A percentile compares a stretch with the other conserved stretches of the same genome.
Conservation (phyloP, 2,888 invertebrate genomes). For the Calliopum simillimum region DNA sequence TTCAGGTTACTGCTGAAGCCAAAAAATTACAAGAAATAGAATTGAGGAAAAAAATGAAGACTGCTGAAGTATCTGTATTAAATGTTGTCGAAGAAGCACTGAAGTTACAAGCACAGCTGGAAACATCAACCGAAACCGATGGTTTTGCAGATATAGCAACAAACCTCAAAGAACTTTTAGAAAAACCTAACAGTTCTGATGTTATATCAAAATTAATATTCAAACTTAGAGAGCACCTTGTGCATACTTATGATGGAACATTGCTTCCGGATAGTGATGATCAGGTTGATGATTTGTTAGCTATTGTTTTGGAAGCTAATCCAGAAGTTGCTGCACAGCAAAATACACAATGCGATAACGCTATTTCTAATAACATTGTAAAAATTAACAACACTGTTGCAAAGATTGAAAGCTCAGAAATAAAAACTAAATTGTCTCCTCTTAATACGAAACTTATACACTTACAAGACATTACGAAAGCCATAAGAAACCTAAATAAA, state of each 20-base stretch:
- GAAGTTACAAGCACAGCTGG: no score
- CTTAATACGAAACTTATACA: conserved; percentile 46
- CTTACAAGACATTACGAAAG: conserved; percentile 47
- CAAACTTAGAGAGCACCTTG: conserved; percentile 58
- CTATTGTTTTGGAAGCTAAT: conserved; percentile 42
- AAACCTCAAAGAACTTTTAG: conserved; percentile 36
- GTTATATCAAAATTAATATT: conserved; percentile 53
- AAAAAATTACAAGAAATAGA: background rate
- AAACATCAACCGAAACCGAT: no score
- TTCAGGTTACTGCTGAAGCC: no score
- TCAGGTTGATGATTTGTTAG: conserved; percentile 37
- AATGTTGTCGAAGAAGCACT: no score
- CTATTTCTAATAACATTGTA: background rate
- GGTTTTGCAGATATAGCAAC: no score
- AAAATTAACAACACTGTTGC: background rate
- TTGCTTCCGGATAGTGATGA: background rate
- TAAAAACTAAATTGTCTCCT: conserved; percentile 43
- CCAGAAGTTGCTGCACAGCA: conserved; percentile 43
- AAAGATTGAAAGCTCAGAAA: conserved; percentile 32
- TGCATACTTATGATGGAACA: conserved; percentile 60
- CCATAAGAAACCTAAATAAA: conserved; percentile 37
- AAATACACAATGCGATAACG: background rate
- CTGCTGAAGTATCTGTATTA: background rate
- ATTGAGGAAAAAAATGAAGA: conserved; percentile 3
- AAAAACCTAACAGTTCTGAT: conserved; percentile 43